These are phyloP conservation scores for Periphyllus acericola DNA, from an alignment of 2,888 invertebrate species.

Conservation along the genomic window DNA sequence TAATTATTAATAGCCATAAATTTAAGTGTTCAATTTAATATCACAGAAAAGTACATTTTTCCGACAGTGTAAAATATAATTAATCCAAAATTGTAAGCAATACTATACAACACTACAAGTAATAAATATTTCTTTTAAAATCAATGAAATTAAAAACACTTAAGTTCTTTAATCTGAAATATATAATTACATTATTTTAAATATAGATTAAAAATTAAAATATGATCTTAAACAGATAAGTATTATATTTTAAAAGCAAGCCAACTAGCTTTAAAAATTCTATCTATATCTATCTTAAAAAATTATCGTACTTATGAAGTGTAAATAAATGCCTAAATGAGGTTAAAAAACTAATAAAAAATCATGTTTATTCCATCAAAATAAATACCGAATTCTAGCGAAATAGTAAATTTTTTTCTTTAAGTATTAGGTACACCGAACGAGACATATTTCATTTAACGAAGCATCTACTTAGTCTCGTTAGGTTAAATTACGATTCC, in stretches of 20 bases:
- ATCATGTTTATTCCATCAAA: constrained; percentile 16
- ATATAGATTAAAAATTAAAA: neutral
- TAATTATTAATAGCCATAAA: neutral
- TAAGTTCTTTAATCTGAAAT: neutral
- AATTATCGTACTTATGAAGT: neutral
- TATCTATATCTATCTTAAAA: too few relatives aligned
- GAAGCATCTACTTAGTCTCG: neutral
- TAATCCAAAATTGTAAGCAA: neutral
- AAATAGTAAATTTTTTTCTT: neutral
- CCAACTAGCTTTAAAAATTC: neutral
- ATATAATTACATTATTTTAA: neutral
- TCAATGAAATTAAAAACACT: neutral
- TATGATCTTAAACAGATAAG: neutral
- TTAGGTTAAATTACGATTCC: constrained; percentile 23
- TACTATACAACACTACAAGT: neutral
- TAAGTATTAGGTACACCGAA: neutral
- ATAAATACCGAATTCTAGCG: neutral
- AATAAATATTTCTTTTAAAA: neutral
- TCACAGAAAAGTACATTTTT: neutral
- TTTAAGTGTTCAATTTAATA: neutral
- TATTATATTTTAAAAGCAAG: neutral
- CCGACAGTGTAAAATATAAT: neutral
- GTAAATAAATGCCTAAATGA: neutral
- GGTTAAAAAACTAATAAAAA: constrained; percentile 30
- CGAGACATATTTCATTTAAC: constrained; percentile 7